Conservation (phyloP, 2,113 vertebrate species). For the Ahaetulla prasina region DNA sequence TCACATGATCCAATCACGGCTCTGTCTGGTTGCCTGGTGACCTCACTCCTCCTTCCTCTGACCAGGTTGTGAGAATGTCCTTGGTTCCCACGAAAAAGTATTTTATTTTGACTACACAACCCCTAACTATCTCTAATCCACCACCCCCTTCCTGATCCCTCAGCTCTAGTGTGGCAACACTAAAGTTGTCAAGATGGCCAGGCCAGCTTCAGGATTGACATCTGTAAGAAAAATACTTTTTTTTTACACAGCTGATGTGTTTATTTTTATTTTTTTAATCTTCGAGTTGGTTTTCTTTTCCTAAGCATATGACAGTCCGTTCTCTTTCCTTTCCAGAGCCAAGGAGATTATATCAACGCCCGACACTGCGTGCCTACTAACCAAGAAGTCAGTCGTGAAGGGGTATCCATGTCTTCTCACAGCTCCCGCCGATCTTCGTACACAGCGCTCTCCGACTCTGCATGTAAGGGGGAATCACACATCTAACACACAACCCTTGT, state of each 20-base stretch:
- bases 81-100: no score
- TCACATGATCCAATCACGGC: no score
- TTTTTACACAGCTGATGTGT: not conserved
- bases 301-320: fast-evolving
- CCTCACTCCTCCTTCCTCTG: no score
- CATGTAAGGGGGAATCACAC: slow-evolving; percentile 75
- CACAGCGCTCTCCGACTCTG: slow-evolving; percentile 70
- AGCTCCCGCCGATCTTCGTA: slow-evolving; percentile 75
- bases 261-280: not conserved
- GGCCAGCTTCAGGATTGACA: no score
- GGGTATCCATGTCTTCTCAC: slow-evolving; percentile 74
- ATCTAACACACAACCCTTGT: fast-evolving
- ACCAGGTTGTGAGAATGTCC: no score
- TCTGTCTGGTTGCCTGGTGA: no score
- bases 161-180: no score
- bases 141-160: no score
- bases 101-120: no score
- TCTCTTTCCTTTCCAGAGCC: slow-evolving; percentile 61
- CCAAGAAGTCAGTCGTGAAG: slow-evolving; percentile 65
- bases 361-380: slow-evolving; percentile 52
- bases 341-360: slow-evolving; percentile 69
- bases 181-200: no score
- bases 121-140: no score
- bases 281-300: not conserved
- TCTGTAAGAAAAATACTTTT: not conserved